A percentile compares a stretch with the other conserved stretches of the same genome.
Evolutionary conservation across 2,888 invertebrate genomes (phyloP).

Genomic region (Tetramorium bicarinatum): DNA sequence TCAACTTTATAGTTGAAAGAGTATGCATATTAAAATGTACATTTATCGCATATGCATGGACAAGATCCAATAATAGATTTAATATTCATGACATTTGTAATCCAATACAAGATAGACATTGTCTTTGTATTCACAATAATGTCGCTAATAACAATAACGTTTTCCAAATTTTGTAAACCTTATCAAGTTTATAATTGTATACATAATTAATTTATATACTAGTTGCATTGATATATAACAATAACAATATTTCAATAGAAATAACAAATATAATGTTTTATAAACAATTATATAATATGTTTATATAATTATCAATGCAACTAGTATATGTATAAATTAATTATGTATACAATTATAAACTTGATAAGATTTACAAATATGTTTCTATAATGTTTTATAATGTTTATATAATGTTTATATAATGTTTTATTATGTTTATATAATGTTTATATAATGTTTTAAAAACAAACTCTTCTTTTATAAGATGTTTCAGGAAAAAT

Average conservation of each 20-base stretch:
- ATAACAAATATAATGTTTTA: not conserved
- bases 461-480: not conserved
- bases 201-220: not conserved
- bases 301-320: too few relatives aligned
- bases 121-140: not conserved
- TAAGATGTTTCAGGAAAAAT: too few relatives aligned
- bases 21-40: slow-evolving; percentile 2
- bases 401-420: too few relatives aligned
- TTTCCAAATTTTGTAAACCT: not conserved
- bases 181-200: not conserved
- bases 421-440: too few relatives aligned
- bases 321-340: too few relatives aligned
- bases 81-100: not conserved
- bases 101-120: not conserved
- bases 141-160: not conserved
- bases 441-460: not conserved
- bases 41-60: not conserved
- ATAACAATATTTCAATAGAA: not conserved
- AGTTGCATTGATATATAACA: not conserved
- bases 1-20: not conserved
- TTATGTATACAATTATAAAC: too few relatives aligned
- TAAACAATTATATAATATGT: too few relatives aligned
- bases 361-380: too few relatives aligned
- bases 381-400: not conserved
- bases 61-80: not conserved